Conservation (phyloP, 1,140 invertebrate species). For the Heliothis virescens region DNA sequence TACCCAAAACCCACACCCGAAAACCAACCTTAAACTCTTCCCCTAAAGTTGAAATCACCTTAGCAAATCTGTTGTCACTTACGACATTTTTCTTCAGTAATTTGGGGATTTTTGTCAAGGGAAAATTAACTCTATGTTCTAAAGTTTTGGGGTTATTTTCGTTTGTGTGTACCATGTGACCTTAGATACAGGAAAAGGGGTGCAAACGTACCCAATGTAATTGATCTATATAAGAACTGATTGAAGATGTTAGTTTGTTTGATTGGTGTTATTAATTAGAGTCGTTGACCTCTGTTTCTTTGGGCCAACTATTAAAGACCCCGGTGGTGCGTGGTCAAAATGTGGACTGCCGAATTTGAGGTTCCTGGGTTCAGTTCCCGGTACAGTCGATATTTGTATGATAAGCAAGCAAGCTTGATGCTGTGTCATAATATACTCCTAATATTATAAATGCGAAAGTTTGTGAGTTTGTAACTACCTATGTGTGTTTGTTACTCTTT, state of each 20-base stretch:
- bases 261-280: neutral
- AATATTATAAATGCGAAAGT: too few species aligned
- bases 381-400: too few species aligned
- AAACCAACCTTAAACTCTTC: constrained; percentile 7
- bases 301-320: too few species aligned
- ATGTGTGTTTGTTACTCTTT: too few species aligned
- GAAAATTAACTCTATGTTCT: constrained; percentile 48
- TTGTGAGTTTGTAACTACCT: too few species aligned
- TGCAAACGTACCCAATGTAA: constrained; percentile 49
- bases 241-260: constrained; percentile 21
- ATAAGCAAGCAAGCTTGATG: too few species aligned
- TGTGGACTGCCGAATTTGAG: too few species aligned
- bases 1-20: constrained; percentile 42
- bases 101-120: constrained; percentile 11
- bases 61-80: constrained; percentile 17
- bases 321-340: too few species aligned
- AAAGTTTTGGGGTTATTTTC: constrained; percentile 27
- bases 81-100: constrained; percentile 42
- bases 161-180: constrained; percentile 60
- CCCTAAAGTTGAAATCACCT: constrained; percentile 43
- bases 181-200: constrained; percentile 73
- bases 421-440: too few species aligned
- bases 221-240: constrained; percentile 11
- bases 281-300: neutral
- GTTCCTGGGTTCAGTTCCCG: too few species aligned